Evolutionary conservation across 1,140 invertebrate genomes (phyloP), one percentile per base, ranked within the genome.

Genomic region (Diabrotica undecimpunctata): DNA sequence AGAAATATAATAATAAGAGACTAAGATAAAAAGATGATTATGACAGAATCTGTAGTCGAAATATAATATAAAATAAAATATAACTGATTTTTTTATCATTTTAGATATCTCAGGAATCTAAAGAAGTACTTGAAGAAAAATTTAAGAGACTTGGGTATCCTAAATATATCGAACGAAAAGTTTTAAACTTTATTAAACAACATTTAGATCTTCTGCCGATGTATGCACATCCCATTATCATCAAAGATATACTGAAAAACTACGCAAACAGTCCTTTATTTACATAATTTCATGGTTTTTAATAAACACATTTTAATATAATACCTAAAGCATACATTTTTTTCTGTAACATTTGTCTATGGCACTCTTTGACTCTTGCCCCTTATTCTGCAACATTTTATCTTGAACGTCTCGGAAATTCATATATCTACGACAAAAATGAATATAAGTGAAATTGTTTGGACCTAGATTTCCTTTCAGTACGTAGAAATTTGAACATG

Each of bases 211-310:
- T 68, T 52, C 57, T 78, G 36, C 73, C 74, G 8, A 77, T 78
- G 75, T 78, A 78, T 57, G 74, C 72, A 8, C 71, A 78, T 68
- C 75, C 74, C 9, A 54, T 71, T 9, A 36, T 74, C 8, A 63
- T 76, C 1, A 71, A 67, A 36, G 70, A 69, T 59, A 69, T 75
- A 25, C 25, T 77, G 51, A 66, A 71, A 36, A 70, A 68, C 9
- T 75, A 66, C 52, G 71, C 75, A 39, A 70, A 69, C 25, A 78
- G 75, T 69, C 74, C 75, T n/a, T 57, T 78, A 65, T 78, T 78
- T 66, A 54, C 66, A 12, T 65, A 68, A 62, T 66, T 41, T 46
- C n/a, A 68, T 60, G 11, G 2, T 46, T 8, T 37, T 55, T 25
- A 64, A 64, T 36, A 58, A 13, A n/a, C 56, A 58, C 12, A 54